phyloP scores from a whole-genome alignment of 2,888 invertebrate genomes.

The Polyommatus icarus region DNA sequence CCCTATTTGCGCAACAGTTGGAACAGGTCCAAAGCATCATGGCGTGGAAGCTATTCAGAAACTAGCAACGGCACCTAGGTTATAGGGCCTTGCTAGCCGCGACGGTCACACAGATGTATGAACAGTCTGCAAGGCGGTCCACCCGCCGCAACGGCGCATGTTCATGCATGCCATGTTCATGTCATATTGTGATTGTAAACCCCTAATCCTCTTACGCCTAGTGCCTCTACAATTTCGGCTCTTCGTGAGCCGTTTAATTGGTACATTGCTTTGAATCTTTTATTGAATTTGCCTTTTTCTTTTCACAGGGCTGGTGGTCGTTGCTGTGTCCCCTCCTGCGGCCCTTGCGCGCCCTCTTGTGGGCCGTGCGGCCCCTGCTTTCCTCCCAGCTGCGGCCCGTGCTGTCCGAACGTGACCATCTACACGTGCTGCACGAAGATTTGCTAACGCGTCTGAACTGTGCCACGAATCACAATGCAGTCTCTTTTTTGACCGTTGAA shows the following conservation, averaged over 20 bases:
- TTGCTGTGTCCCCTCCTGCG: conserved; percentile 46
- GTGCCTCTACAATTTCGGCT: too few species aligned
- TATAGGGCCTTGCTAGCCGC: neutral
- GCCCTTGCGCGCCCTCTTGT: conserved; percentile 56
- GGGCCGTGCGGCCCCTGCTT: conserved; percentile 50
- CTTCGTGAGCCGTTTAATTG: too few species aligned
- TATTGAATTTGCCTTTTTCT: conserved; percentile 22
- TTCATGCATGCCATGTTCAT: too few species aligned
- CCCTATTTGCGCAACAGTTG: neutral
- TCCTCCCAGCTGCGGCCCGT: conserved; percentile 48
- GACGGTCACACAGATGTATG: neutral
- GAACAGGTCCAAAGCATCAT: neutral
- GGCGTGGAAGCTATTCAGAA: neutral
- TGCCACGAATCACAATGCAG: neutral
- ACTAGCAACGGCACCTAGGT: neutral
- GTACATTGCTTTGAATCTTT: neutral
- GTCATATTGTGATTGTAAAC: too few species aligned
- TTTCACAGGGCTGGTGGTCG: conserved; percentile 50
- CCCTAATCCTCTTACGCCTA: too few species aligned
- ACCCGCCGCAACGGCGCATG: too few species aligned
- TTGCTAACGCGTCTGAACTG: conserved; percentile 48
- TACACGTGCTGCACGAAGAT: conserved; percentile 75
- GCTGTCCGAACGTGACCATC: conserved; percentile 67
- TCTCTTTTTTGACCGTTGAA: neutral
- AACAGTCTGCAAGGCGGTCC: too few species aligned